phyloP scores from a whole-genome alignment of 2,797 vertebrate genomes.

The Percopsis omiscomaycus region DNA sequence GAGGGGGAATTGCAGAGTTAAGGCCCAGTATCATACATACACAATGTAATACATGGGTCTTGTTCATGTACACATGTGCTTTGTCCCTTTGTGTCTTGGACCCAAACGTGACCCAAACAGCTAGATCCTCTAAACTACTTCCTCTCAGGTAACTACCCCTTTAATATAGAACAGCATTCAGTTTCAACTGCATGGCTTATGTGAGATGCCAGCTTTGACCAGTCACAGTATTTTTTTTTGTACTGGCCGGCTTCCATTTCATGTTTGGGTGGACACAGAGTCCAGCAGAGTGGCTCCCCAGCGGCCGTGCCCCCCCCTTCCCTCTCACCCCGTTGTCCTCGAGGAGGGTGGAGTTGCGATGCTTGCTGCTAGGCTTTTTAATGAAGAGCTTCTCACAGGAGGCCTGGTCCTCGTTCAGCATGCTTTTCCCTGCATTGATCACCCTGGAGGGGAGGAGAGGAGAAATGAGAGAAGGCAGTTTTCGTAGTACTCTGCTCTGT shows the following conservation, averaged over 20 bases:
- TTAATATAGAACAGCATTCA: conserved; percentile 7
- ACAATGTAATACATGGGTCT: too few relatives aligned
- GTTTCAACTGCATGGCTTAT: conserved; percentile 6
- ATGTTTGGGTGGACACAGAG: background rate
- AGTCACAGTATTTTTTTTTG: conserved; percentile 2
- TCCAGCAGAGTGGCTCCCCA: background rate
- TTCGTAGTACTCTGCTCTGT: conserved; percentile 23
- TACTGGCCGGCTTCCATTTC: background rate
- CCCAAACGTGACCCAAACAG: too few relatives aligned
- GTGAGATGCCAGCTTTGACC: background rate
- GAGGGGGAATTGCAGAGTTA: too few relatives aligned
- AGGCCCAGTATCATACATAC: too few relatives aligned
- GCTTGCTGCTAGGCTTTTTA: conserved; percentile 79
- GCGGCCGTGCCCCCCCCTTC: conserved; percentile 37
- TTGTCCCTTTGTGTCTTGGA: too few relatives aligned
- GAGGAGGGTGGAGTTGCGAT: conserved; percentile 63
- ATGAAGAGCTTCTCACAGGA: conserved; percentile 90
- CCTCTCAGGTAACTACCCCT: background rate
- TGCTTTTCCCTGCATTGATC: conserved; percentile 98
- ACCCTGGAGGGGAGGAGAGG: conserved; percentile 78
- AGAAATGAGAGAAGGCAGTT: conserved; percentile 19
- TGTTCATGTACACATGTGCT: too few relatives aligned
- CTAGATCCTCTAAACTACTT: too few relatives aligned
- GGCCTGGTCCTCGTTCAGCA: conserved; percentile 97
- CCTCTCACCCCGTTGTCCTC: conserved; percentile 79